These are phyloP conservation scores for Anabacerthia variegaticeps DNA, from an alignment of 2,797 vertebrate genomes.

Conservation along the genomic window DNA sequence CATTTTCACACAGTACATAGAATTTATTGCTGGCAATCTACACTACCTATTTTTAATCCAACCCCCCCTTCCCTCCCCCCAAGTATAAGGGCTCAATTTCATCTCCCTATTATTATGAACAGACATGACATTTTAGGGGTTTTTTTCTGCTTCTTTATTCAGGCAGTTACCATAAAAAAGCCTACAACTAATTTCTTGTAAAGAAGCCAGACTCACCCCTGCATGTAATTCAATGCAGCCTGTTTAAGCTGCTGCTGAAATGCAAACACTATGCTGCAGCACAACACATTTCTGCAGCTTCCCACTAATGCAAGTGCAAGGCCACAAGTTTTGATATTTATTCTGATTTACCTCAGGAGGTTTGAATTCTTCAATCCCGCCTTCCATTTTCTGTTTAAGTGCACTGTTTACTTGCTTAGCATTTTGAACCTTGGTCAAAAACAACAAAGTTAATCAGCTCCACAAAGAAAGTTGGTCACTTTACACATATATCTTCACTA, in stretches of 20 bases:
- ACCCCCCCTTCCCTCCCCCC: too few species aligned
- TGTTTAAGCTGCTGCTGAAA: slow-evolving; percentile 33
- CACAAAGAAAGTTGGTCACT: slow-evolving; percentile 72
- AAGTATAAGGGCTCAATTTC: neutral
- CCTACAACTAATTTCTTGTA: neutral
- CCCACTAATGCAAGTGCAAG: neutral
- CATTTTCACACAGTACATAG: neutral
- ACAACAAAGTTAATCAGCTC: slow-evolving; percentile 73
- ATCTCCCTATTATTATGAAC: neutral
- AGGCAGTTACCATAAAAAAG: neutral
- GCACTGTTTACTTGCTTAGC: slow-evolving; percentile 98
- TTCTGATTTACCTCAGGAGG: slow-evolving; percentile 88
- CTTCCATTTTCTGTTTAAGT: slow-evolving; percentile 94
- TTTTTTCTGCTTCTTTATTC: neutral
- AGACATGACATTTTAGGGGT: neutral
- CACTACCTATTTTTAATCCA: neutral
- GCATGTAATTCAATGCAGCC: neutral
- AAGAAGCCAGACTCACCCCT: neutral
- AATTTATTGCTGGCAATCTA: neutral
- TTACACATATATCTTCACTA: slow-evolving; percentile 71
- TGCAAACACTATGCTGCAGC: neutral
- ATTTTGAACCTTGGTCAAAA: slow-evolving; percentile 92
- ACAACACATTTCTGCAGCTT: neutral
- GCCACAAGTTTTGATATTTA: neutral
- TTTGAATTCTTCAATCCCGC: slow-evolving; percentile 90